These are phyloP conservation scores for Myodes glareolus DNA, from an alignment of 2,113 vertebrate species.

Conservation along the genomic window DNA sequence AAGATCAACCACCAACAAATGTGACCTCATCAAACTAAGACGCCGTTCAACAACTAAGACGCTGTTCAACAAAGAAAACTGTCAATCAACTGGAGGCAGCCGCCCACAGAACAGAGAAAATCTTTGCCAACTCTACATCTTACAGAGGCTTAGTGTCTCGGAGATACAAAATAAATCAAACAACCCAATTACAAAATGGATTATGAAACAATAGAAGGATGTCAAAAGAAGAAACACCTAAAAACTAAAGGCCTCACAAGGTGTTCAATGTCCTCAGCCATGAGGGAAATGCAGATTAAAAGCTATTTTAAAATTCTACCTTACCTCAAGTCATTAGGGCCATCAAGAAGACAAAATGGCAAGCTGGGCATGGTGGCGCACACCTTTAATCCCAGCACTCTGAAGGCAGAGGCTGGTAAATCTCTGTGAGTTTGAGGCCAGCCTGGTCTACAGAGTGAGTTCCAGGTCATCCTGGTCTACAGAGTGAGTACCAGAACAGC, in stretches of 20 bases:
- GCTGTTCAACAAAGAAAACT: not conserved
- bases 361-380: not conserved
- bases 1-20: not conserved
- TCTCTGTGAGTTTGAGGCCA: not conserved
- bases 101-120: not conserved
- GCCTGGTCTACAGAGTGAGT: not conserved
- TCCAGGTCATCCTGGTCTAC: not conserved
- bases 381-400: not conserved
- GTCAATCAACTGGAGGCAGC: not conserved
- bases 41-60: too few relatives aligned
- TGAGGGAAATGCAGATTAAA: not conserved
- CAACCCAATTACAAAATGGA: not conserved
- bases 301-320: not conserved
- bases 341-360: not conserved
- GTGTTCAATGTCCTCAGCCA: not conserved
- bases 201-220: not conserved
- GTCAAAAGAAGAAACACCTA: not conserved
- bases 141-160: not conserved
- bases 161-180: not conserved
- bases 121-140: not conserved
- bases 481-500: not conserved
- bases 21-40: not conserved
- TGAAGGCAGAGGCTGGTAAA: not conserved
- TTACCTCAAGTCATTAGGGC: not conserved
- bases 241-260: not conserved